Percentiles rank a stretch among this genome's conserved stretches.
These are phyloP conservation scores for Sialia sialis DNA, from an alignment of 2,113 vertebrate species.

Conservation along the genomic window DNA sequence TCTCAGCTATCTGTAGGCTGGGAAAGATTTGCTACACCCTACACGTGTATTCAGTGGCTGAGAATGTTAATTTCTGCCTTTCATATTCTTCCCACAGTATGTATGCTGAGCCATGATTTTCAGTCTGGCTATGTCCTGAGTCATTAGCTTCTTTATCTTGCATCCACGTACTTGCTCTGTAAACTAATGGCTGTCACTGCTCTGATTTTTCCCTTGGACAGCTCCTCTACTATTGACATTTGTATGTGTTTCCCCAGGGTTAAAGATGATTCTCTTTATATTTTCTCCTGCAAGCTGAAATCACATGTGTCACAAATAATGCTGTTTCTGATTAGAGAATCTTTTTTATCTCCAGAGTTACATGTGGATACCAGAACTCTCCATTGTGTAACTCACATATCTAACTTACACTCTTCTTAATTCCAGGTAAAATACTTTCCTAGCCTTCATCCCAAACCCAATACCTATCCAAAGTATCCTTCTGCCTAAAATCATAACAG, in stretches of 20 bases:
- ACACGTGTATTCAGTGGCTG: conserved; percentile 10
- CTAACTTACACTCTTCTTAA: not conserved
- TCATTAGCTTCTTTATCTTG: conserved; percentile 12
- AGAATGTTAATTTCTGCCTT: conserved; percentile 29
- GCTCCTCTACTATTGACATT: not conserved
- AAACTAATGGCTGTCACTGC: not conserved
- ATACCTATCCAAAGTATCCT: not conserved
- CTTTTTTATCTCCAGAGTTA: not conserved
- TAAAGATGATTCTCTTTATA: not conserved
- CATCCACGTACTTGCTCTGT: not conserved
- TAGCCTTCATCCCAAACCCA: not conserved
- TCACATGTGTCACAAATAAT: not conserved
- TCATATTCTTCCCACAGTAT: not conserved
- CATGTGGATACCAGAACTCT: conserved; percentile 21
- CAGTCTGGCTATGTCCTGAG: conserved; percentile 15
- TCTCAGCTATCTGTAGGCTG: not conserved
- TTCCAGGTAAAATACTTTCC: not conserved
- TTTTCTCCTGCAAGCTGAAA: conserved; percentile 23
- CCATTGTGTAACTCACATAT: not conserved
- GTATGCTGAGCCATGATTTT: not conserved
- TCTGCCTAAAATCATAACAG: not conserved
- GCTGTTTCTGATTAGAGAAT: conserved; percentile 38
- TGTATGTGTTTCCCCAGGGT: not conserved
- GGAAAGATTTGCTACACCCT: not conserved
- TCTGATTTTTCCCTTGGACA: conserved; percentile 34